phyloP scores from a whole-genome alignment of 23 tunicate genomes.

The Clavelina lepadiformis region DNA sequence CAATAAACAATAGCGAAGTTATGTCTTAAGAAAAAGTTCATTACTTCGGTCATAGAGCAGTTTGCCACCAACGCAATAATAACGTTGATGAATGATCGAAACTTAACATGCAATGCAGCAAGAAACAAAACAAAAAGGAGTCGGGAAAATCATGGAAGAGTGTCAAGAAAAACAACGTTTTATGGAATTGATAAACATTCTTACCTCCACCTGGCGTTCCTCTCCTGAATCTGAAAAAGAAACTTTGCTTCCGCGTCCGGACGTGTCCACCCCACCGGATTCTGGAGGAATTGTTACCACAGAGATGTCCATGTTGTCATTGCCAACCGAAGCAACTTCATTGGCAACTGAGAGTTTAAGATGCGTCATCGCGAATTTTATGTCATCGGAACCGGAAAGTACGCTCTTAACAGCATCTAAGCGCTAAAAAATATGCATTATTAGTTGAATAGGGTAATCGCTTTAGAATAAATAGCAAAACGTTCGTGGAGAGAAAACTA shows the following conservation, averaged over 20 bases:
- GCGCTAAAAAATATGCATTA: constrained; percentile 6
- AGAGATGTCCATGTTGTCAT: constrained; percentile 13
- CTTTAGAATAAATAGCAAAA: too few relatives aligned
- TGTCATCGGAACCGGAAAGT: constrained; percentile 4
- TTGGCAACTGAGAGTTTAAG: constrained; percentile 11
- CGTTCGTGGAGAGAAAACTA: too few relatives aligned
- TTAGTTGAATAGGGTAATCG: not conserved
- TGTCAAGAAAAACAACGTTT: too few relatives aligned
- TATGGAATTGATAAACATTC: too few relatives aligned
- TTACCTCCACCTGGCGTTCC: constrained; percentile 7
- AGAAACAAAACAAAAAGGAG: too few relatives aligned
- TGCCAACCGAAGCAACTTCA: constrained; percentile 12
- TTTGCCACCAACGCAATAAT: too few relatives aligned
- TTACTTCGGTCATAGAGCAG: too few relatives aligned
- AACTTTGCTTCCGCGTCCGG: constrained; percentile 14
- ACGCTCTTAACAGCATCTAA: not conserved
- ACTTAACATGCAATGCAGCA: too few relatives aligned
- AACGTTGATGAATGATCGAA: too few relatives aligned
- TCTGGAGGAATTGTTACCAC: constrained; percentile 13
- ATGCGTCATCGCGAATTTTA: constrained; percentile 8
- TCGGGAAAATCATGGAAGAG: too few relatives aligned
- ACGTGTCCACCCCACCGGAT: not conserved
- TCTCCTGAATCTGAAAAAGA: not conserved
- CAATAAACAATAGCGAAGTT: too few relatives aligned
- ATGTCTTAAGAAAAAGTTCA: too few relatives aligned